These are phyloP conservation scores for Tipula unca DNA, from an alignment of 2,888 invertebrate species.

Conservation along the genomic window DNA sequence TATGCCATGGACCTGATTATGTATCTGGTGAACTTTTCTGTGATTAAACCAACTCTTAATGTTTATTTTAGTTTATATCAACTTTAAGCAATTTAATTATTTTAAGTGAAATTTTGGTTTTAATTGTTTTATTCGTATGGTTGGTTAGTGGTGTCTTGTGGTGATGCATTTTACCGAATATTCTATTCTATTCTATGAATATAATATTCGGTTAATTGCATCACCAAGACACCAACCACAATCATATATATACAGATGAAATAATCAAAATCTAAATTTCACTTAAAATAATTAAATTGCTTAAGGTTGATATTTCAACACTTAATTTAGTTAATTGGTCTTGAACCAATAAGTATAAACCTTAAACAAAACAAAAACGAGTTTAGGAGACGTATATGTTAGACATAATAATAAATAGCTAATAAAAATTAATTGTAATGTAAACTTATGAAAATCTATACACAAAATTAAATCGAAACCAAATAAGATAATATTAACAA, in stretches of 20 bases:
- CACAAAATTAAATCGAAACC: neutral
- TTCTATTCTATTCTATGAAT: too few species aligned
- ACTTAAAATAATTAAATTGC: neutral
- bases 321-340: neutral
- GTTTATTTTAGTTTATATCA: too few species aligned
- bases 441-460: neutral
- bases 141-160: too few species aligned
- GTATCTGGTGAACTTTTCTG: too few species aligned
- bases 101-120: neutral
- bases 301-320: neutral
- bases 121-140: neutral
- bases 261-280: neutral
- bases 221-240: too few species aligned
- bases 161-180: too few species aligned
- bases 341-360: neutral
- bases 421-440: neutral
- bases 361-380: neutral
- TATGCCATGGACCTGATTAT: too few species aligned
- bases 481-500: neutral
- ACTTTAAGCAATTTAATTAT: neutral
- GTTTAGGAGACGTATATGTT: neutral
- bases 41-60: too few species aligned
- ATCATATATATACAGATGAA: neutral
- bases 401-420: neutral
- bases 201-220: too few species aligned